Evolutionary conservation across 2,113 vertebrate genomes (phyloP), one percentile per base, ranked within the genome.

Genomic region (Scopus umbretta): DNA sequence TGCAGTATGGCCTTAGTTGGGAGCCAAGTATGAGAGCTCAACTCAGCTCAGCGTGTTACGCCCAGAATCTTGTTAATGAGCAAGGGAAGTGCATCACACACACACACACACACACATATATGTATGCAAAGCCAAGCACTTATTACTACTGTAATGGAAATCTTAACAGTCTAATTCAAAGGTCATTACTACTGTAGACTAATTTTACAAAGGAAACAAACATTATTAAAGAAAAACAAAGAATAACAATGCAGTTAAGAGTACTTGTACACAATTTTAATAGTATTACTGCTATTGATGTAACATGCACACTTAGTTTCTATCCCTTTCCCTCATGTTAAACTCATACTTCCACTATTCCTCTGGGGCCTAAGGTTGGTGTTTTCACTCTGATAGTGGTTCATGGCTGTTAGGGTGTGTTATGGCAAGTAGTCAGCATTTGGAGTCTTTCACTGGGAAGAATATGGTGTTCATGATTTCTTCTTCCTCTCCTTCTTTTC

Each of bases 321-420:
- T 52, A 40, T 18, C 21, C 13, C n/a, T 49, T 61, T 80, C n/a
- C 30, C 32, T 55, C 23, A 40, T 50, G 26, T 65, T 65, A 50
- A 26, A 43, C 11, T 63, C 19, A 56, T 34, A 26, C 22, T 65
- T 71, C 17, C 9, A 42, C 56, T 42, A 19, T 17, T 49, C 5
- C 7, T 38, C 42, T 50, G 43, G 8, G 22, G 65, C 36, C 27
- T 38, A 43, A 52, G 10, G 32, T 58, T 72, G 42, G 7, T 79
- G 18, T 65, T 79, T 58, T 72, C 58, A 45, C 29, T 45, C 43
- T 58, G 43, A 8, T 50, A 6, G 3, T 1, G 0, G 21, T 43
- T 68, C 29, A 12, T 18, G 7, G 26, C 2, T 7, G 11, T 19
- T 5, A 4, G 13, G 22, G 15, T 2, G 5, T n/a, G 9, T 52